Base-by-base conservation (phyloP, 2,113 vertebrate species). In the Paralichthys olivaceus region DNA sequence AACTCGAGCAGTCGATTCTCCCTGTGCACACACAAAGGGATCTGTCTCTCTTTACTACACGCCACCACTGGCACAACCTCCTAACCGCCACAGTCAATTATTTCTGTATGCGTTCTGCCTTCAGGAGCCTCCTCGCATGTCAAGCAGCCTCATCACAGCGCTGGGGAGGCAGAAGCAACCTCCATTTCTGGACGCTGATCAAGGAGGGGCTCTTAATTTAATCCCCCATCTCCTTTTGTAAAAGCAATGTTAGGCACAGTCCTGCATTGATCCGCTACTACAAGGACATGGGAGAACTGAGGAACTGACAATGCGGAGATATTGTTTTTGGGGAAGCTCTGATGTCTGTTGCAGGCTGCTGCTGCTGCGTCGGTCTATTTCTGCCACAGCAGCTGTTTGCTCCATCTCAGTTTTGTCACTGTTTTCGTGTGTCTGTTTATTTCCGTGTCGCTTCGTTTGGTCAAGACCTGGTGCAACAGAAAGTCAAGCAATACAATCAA, bases 51-150 rank as follows among this genome's bases (percentile, higher is more conserved):
- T 87, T 85, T 86, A 79, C 80, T 77, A 17, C 72, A 75, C 43
- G 73, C 75, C 83, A 79, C 85, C 80, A 73, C 80, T 72, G 81
- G 80, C 79, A 77, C 84, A 77, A 75, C 86, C 78, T 87, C 76
- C 75, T 47, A 80, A 80, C 87, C 77, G 55, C 79, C 80, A 81
- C 82, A 68, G 77, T 87, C 75, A 76, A 78, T 90, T 88, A 91
- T 84, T 84, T 79, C 80, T 76, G 69, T 76, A 68, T 32, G 89
- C 60, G 23, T 64, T 73, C 62, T 76, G 80, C 77, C 72, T 69
- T 83, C 80, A 76, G 85, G 77, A 81, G 71, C 74, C 77, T 90
- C 82, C 69, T 79, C 68, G 62, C 83, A 87, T 81, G 79, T 83
- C 89, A 85, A 86, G 79, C 84, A 83, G 79, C 47, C 78, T 78